Base-by-base conservation (phyloP, 2,888 invertebrate genomes). In the Drosophila suboccidentalis region DNA sequence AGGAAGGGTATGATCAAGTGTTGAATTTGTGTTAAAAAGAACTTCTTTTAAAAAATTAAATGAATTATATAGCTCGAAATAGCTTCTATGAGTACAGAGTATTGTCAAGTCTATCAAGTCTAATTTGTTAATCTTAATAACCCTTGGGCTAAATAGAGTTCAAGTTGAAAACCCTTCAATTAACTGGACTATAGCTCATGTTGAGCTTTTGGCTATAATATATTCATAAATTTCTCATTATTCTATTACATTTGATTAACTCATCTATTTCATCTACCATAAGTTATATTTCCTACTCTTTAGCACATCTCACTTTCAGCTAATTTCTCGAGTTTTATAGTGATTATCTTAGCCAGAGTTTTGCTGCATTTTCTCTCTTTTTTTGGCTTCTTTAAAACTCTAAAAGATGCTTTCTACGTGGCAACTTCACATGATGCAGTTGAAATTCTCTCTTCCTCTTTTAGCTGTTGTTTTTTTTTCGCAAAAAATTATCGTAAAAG, bases 401-500 rank as follows among this genome's bases (percentile, higher is more conserved):
- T 11, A 41, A 65, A 65, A 60, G 41, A 44, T 34, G 49, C 46
- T 41, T 44, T 49, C 41, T 29, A 41, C 63, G 69, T 57, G 58
- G 51, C 55, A 75, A 54, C 71, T 75, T 34, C 63, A 49, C 49
- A 59, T 55, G 57, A 60, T 78, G 60, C 64, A 64, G 68, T 50
- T 58, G 51, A 73, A 77, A 72, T 76, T 19, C 47, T 34, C 38
- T 10, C 22, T 34, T 36, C 34, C 19, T 57, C 15, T 36, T 41
- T 36, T 32, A 17, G 29, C 5, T 46, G 49, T 49, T 60, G 41
- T 49, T 38, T 60, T 79, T 75, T 68, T 78, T 78, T 75, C 46
- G 50, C 70, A 78, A 81, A 75, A 84, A 86, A 86, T 81, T 88
- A 82, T 90, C 91, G 86, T 91, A 91, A 91, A 91, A 91, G 90